A percentile compares a stretch with the other conserved stretches of the same genome.
Conservation (phyloP, 2,113 vertebrate genomes). For the Notarius quadriscutis region DNA sequence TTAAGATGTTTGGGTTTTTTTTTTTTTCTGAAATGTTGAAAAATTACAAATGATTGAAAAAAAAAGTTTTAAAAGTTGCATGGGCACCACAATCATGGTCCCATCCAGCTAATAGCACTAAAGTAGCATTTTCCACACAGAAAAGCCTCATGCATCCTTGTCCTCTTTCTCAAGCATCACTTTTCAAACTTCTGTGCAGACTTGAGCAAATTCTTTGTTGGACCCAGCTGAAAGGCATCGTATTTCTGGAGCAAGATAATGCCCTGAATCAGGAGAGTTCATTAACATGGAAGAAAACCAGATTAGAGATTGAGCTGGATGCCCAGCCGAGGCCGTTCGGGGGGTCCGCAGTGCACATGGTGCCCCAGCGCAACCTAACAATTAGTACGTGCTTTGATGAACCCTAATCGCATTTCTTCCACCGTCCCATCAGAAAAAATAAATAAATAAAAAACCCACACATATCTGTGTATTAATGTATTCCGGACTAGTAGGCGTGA, state of each 20-base stretch:
- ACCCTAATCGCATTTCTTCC: slow-evolving; percentile 89
- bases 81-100: too few species aligned
- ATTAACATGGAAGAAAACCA: slow-evolving; percentile 38
- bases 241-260: slow-evolving; percentile 11
- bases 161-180: background rate
- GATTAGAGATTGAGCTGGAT: slow-evolving; percentile 35
- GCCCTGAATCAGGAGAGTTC: slow-evolving; percentile 31
- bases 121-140: background rate
- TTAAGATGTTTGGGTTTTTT: too few species aligned
- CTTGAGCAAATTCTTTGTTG: background rate
- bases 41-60: too few species aligned
- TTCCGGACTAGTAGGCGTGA: slow-evolving; percentile 92
- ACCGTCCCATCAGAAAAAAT: slow-evolving; percentile 88
- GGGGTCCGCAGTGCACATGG: slow-evolving; percentile 76
- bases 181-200: background rate
- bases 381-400: slow-evolving; percentile 95
- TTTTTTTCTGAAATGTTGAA: too few species aligned
- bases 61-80: background rate
- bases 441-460: slow-evolving; percentile 53
- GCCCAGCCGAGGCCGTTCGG: slow-evolving; percentile 23
- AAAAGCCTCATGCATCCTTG: background rate
- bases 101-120: background rate
- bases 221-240: slow-evolving; percentile 20
- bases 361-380: slow-evolving; percentile 90
- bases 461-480: slow-evolving; percentile 95